Base-by-base conservation (phyloP, 2,797 vertebrate genomes). In the Adrianichthys oophorus region DNA sequence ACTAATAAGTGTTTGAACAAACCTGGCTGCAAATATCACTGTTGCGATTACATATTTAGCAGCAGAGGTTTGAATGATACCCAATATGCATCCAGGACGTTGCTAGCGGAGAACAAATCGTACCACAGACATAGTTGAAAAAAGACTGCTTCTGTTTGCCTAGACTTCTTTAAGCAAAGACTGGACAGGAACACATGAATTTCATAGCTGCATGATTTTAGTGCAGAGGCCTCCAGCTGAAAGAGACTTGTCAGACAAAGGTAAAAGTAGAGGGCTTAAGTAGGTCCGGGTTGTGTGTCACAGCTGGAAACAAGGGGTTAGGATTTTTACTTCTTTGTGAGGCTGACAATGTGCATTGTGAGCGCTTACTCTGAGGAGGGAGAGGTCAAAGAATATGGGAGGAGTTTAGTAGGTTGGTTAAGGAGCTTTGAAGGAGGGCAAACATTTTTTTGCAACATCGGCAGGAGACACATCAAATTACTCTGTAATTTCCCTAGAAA, bases 161-260 rank as follows among this genome's bases (percentile, higher is more conserved):
- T 72, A 24, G 80, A 85, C 89, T 82, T 89, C 89, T 93, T 93
- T 92, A 93, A 93, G 93, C 90, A 92, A 87, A 86, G 76, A 89
- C 90, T 89, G 81, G 85, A 88, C 85, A 87, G 90, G 83, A 90
- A 88, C 84, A 90, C 86, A 85, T 91, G 92, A 84, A 91, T 90
- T 92, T 93, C 90, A 92, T 93, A 90, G 90, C 87, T 91, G 80
- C 85, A 90, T 93, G 89, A 92, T 94, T 90, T 91, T 88, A 89
- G 86, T 90, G 79, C 76, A 1, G 16, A 82, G 86, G 90, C 87
- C 68, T 69, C 57, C 43, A 82, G 85, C 83, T 80, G 78, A 90
- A 90, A 85, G 76, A 87, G 68, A 77, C 84, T 79, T 89, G 83
- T 86, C 74, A 85, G 83, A 84, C 82, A 85, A 86, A 89, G 84